phyloP scores from a whole-genome alignment of 2,888 invertebrate species.

The Volucella inflata region DNA sequence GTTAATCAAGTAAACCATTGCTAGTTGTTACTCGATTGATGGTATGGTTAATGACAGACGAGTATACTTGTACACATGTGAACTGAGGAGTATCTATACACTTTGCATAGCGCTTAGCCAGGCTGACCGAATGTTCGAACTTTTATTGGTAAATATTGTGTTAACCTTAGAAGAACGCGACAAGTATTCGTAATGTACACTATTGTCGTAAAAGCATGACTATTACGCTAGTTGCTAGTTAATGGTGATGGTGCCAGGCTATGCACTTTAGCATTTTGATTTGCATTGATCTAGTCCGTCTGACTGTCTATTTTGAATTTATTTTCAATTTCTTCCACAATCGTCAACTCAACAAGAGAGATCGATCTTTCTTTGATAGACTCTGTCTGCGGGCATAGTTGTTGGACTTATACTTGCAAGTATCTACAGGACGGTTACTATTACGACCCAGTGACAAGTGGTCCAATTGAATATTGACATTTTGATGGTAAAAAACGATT shows the following conservation, averaged over 20 bases:
- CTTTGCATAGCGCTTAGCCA: neutral
- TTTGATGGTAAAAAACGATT: conserved; percentile 75
- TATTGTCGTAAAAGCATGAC: neutral
- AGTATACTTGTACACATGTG: conserved; percentile 8
- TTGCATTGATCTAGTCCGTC: conserved; percentile 53
- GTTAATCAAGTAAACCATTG: conserved; percentile 59
- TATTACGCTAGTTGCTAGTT: neutral
- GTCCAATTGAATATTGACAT: conserved; percentile 75
- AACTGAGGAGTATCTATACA: neutral
- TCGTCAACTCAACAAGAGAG: conserved; percentile 35
- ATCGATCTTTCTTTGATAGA: conserved; percentile 60
- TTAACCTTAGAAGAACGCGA: conserved; percentile 27
- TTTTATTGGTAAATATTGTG: conserved; percentile 46
- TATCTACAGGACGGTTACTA: no score
- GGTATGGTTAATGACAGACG: conserved; percentile 51
- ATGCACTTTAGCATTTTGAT: conserved; percentile 45
- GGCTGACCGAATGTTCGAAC: conserved; percentile 33
- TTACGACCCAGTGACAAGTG: conserved; percentile 66
- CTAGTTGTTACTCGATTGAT: conserved; percentile 40
- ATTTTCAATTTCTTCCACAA: conserved; percentile 64
- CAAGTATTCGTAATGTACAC: conserved; percentile 8
- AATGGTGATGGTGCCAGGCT: conserved; percentile 55
- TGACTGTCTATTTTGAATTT: conserved; percentile 61
- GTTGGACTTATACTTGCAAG: conserved; percentile 10
- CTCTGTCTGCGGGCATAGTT: conserved; percentile 16